These are phyloP conservation scores for Hemicordylus capensis DNA, from an alignment of 2,113 vertebrate genomes.

Conservation along the genomic window DNA sequence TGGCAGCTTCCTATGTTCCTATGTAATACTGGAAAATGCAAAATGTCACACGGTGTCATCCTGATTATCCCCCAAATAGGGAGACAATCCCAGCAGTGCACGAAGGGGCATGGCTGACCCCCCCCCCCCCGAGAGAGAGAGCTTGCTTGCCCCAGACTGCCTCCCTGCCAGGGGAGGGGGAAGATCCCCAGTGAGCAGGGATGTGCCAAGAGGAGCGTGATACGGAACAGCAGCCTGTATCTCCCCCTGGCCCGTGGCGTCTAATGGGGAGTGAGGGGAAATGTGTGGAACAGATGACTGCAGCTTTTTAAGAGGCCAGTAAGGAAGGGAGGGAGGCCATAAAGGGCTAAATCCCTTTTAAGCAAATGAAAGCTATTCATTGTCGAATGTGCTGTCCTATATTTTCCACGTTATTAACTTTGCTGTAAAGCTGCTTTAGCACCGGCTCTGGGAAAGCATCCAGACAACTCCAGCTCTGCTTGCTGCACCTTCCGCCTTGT, in stretches of 20 bases:
- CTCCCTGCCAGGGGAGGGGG: no score
- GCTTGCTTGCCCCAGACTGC: no score
- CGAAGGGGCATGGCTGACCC: no score
- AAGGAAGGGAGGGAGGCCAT: not conserved
- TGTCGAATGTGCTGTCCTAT: constrained; percentile 6
- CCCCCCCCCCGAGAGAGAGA: no score
- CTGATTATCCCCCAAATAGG: no score
- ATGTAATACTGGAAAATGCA: no score
- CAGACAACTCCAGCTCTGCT: not conserved
- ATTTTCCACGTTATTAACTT: constrained; percentile 30
- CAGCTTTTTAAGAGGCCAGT: not conserved
- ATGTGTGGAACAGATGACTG: not conserved
- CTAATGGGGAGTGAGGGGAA: not conserved
- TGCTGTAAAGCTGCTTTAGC: not conserved
- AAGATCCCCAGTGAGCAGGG: not conserved
- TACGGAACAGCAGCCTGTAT: no score
- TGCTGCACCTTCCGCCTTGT: not conserved
- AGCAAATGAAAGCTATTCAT: constrained; percentile 8
- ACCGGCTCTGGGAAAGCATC: not conserved
- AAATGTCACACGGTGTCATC: no score
- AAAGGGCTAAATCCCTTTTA: constrained; percentile 7
- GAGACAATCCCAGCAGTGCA: no score
- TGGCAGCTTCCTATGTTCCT: no score
- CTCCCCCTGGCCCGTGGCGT: not conserved
- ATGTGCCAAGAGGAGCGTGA: not conserved